These are phyloP conservation scores for Carcina quercana DNA, from an alignment of 2,888 invertebrate species.

Conservation along the genomic window DNA sequence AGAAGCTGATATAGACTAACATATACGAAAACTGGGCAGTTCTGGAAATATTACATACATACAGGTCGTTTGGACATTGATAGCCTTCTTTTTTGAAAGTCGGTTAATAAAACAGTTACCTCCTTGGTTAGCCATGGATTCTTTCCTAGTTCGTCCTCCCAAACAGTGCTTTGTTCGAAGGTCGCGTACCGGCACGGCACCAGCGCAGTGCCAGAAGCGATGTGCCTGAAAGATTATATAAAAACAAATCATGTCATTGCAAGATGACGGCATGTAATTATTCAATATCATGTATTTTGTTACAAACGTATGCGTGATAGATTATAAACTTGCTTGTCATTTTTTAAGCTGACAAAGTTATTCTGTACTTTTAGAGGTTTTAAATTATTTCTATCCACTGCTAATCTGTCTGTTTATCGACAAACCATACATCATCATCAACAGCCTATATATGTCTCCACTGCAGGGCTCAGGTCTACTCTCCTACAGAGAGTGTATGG, in stretches of 20 bases:
- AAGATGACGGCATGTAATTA: too few species aligned
- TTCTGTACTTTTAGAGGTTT: neutral
- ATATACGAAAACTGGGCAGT: too few species aligned
- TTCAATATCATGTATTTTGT: neutral
- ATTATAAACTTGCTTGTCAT: neutral
- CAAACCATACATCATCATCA: too few species aligned
- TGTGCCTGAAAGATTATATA: conserved; percentile 59
- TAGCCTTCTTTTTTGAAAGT: too few species aligned
- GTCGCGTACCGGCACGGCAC: conserved; percentile 88
- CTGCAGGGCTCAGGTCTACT: too few species aligned
- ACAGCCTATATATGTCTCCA: too few species aligned
- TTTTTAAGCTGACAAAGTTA: neutral
- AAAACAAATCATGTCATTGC: neutral
- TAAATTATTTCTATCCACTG: neutral
- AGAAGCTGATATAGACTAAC: too few species aligned
- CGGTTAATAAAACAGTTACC: conserved; percentile 64
- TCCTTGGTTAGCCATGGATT: conserved; percentile 92
- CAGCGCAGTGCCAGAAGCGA: conserved; percentile 78
- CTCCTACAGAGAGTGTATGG: too few species aligned
- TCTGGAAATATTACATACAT: too few species aligned
- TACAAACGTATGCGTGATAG: neutral
- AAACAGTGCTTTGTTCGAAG: conserved; percentile 84
- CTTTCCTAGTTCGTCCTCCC: conserved; percentile 82
- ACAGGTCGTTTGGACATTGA: too few species aligned
- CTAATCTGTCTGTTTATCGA: neutral